These are phyloP conservation scores for Triplophysa yarkandensis DNA, from an alignment of 2,797 vertebrate genomes.

Conservation along the genomic window DNA sequence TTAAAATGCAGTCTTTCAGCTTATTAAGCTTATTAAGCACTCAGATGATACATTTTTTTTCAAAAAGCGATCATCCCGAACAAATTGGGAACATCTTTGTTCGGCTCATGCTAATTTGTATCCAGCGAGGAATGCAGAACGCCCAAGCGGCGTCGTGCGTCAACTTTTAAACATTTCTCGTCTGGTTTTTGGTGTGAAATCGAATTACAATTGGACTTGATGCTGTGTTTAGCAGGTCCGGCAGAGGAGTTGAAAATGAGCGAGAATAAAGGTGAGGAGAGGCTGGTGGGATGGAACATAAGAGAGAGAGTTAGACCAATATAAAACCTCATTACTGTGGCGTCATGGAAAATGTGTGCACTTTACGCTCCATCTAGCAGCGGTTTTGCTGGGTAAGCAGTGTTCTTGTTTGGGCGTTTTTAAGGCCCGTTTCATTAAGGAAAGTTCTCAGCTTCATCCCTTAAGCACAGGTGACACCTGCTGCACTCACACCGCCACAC, in stretches of 20 bases:
- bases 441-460: not conserved
- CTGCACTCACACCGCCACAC: not conserved
- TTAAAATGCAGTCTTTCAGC: not conserved
- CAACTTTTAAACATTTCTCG: slow-evolving; percentile 6
- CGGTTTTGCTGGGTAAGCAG: slow-evolving; percentile 61
- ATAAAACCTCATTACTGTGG: slow-evolving; percentile 64
- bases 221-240: not conserved
- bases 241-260: not conserved
- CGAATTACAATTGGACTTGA: not conserved
- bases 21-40: not conserved
- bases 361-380: slow-evolving; percentile 59
- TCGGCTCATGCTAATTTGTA: slow-evolving; percentile 39
- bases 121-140: not conserved
- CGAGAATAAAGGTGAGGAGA: slow-evolving; percentile 32
- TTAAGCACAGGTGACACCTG: slow-evolving; percentile 18
- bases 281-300: slow-evolving; percentile 37
- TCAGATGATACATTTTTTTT: not conserved
- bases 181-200: slow-evolving; percentile 3
- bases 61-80: slow-evolving; percentile 11
- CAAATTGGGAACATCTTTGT: slow-evolving; percentile 20
- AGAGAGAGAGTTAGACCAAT: slow-evolving; percentile 49
- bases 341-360: slow-evolving; percentile 61
- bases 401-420: slow-evolving; percentile 56
- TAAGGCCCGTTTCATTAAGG: slow-evolving; percentile 38
- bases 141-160: not conserved